Evolutionary conservation across 2,888 invertebrate species (phyloP).

Genomic region (Aleiodes testaceus): DNA sequence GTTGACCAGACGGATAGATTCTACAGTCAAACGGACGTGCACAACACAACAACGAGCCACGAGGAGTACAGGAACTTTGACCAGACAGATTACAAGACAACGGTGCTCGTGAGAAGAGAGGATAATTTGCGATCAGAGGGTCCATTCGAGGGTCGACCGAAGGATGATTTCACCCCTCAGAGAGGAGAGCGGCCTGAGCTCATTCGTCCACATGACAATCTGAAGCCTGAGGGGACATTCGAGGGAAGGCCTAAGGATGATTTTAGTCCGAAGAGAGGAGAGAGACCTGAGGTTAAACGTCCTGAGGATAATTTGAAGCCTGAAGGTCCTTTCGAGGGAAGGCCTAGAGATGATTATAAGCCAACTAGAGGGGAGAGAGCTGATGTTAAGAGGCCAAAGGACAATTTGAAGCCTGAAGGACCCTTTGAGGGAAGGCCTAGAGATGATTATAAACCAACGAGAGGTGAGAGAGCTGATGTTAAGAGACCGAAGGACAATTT

Average conservation of each 20-base stretch:
- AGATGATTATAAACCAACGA: slow-evolving; percentile 64
- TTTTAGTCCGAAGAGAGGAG: slow-evolving; percentile 70
- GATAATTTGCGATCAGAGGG: slow-evolving; percentile 76
- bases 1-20: slow-evolving; percentile 74
- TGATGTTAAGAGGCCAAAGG: slow-evolving; percentile 70
- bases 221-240: slow-evolving; percentile 75
- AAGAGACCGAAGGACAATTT: slow-evolving; percentile 75
- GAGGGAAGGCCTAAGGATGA: slow-evolving; percentile 73
- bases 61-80: slow-evolving; percentile 80
- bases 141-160: slow-evolving; percentile 73
- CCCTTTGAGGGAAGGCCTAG: slow-evolving; percentile 74
- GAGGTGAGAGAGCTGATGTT: slow-evolving; percentile 72
- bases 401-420: slow-evolving; percentile 77
- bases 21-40: slow-evolving; percentile 72
- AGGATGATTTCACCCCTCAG: slow-evolving; percentile 65
- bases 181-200: slow-evolving; percentile 63
- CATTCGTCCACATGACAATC: slow-evolving; percentile 58
- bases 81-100: slow-evolving; percentile 74
- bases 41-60: slow-evolving; percentile 83
- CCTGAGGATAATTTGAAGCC: slow-evolving; percentile 74
- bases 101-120: slow-evolving; percentile 57
- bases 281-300: slow-evolving; percentile 48
- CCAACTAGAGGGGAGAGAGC: slow-evolving; percentile 64
- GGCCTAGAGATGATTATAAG: slow-evolving; percentile 70
- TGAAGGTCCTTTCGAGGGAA: slow-evolving; percentile 76